A percentile compares a stretch with the other conserved stretches of the same genome.
phyloP scores from a whole-genome alignment of 2,888 invertebrate species.

The Poecilobothrus nobilitatus region DNA sequence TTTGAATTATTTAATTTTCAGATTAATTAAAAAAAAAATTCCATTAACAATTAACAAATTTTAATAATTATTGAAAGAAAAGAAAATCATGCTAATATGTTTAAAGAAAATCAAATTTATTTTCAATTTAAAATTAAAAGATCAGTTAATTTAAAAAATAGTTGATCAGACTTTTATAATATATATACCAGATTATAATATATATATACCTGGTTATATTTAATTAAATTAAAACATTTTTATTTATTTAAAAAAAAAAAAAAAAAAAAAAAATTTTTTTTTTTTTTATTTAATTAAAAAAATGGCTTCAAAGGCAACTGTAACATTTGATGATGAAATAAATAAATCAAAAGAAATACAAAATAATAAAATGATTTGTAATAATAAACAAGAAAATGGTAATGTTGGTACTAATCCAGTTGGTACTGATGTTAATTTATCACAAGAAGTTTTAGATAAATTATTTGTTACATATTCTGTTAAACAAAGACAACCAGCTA shows the following conservation, averaged over 20 bases:
- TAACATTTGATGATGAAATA: not conserved
- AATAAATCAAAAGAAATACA: not conserved
- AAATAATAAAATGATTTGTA: not conserved
- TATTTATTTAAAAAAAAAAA: not conserved
- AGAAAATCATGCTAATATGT: not conserved
- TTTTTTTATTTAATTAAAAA: too few relatives aligned
- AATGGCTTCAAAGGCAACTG: not conserved
- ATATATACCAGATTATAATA: not conserved
- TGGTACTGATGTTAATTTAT: conserved; percentile 35
- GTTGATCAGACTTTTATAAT: not conserved
- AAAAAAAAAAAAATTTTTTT: too few relatives aligned
- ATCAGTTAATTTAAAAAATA: not conserved
- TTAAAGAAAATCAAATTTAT: not conserved
- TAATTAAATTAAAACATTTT: too few relatives aligned
- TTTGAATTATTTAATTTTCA: too few relatives aligned
- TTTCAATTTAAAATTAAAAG: not conserved
- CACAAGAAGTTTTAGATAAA: conserved; percentile 56
- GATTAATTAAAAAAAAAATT: too few relatives aligned
- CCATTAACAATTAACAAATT: too few relatives aligned
- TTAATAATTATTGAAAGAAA: too few relatives aligned
- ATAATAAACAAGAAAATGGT: not conserved
- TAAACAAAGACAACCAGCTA: conserved; percentile 61
- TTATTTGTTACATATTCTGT: conserved; percentile 64
- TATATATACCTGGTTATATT: too few relatives aligned
- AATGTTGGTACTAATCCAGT: not conserved